A percentile compares a stretch with the other conserved stretches of the same genome.
These are phyloP conservation scores for Heliconius hermathena DNA, from an alignment of 1,140 invertebrate genomes.

Conservation along the genomic window DNA sequence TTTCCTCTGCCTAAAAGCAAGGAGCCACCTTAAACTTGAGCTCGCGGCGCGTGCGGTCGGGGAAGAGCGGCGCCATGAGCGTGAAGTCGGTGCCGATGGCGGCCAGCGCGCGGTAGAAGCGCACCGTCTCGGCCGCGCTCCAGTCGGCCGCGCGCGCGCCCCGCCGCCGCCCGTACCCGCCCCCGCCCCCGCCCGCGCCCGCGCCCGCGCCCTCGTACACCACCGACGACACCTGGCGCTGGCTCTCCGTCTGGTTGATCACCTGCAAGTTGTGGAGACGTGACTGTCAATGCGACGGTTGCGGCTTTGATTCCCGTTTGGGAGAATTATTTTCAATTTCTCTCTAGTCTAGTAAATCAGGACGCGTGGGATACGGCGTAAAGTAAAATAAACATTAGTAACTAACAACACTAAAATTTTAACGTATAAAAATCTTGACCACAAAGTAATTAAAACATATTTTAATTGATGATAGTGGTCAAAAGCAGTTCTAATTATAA, in stretches of 20 bases:
- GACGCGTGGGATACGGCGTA: no score
- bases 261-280: slow-evolving; percentile 49
- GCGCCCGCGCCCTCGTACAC: slow-evolving; percentile 84
- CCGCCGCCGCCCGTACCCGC: slow-evolving; percentile 82
- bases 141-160: slow-evolving; percentile 85
- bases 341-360: neutral
- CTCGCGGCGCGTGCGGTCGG: slow-evolving; percentile 88
- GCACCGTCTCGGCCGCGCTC: slow-evolving; percentile 88
- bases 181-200: slow-evolving; percentile 75
- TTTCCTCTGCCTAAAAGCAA: no score
- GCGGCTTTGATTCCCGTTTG: no score
- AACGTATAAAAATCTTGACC: no score
- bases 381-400: no score
- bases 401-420: no score
- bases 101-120: slow-evolving; percentile 94
- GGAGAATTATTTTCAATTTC: no score
- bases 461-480: no score
- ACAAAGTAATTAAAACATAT: no score
- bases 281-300: no score
- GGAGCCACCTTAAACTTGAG: slow-evolving; percentile 86
- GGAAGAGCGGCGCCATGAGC: slow-evolving; percentile 92
- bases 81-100: slow-evolving; percentile 95
- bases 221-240: slow-evolving; percentile 83
- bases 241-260: slow-evolving; percentile 87
- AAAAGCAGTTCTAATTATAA: no score